phyloP scores from a whole-genome alignment of 1,140 invertebrate species.

The Drosophila parabipectinata region DNA sequence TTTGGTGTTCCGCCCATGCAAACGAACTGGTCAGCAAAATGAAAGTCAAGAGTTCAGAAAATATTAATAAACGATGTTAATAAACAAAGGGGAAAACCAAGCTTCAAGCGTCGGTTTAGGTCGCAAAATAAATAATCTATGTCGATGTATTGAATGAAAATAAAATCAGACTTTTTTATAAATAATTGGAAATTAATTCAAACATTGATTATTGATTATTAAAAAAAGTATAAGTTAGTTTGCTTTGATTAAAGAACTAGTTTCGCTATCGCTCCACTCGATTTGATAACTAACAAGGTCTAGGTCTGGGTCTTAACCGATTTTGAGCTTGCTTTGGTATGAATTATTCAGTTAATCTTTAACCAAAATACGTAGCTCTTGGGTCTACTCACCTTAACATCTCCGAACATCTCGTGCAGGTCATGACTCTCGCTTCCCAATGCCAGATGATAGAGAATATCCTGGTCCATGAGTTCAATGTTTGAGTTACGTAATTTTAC shows the following conservation, averaged over 20 bases:
- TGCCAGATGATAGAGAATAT: constrained; percentile 97
- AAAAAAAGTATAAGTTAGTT: constrained; percentile 9
- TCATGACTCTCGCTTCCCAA: constrained; percentile 96
- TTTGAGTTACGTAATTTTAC: constrained; percentile 93
- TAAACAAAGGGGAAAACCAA: not conserved
- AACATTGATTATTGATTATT: constrained; percentile 1
- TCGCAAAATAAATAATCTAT: not conserved
- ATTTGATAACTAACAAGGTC: constrained; percentile 42
- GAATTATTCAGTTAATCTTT: constrained; percentile 14
- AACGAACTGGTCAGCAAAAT: constrained; percentile 91
- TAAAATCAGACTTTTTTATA: not conserved
- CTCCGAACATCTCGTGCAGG: constrained; percentile 97
- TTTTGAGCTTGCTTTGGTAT: constrained; percentile 4
- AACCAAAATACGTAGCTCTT: not conserved
- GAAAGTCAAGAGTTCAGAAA: constrained; percentile 20
- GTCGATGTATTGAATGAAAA: no score
- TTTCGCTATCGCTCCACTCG: constrained; percentile 30
- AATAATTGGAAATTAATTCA: not conserved
- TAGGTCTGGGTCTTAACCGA: constrained; percentile 31
- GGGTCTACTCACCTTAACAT: constrained; percentile 92
- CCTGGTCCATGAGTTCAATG: constrained; percentile 95
- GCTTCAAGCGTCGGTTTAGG: not conserved
- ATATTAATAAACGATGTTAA: not conserved
- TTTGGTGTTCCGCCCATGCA: constrained; percentile 98
- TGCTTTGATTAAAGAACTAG: constrained; percentile 14